These are phyloP conservation scores for Xestia xanthographa DNA, from an alignment of 2,888 invertebrate genomes.

Conservation along the genomic window DNA sequence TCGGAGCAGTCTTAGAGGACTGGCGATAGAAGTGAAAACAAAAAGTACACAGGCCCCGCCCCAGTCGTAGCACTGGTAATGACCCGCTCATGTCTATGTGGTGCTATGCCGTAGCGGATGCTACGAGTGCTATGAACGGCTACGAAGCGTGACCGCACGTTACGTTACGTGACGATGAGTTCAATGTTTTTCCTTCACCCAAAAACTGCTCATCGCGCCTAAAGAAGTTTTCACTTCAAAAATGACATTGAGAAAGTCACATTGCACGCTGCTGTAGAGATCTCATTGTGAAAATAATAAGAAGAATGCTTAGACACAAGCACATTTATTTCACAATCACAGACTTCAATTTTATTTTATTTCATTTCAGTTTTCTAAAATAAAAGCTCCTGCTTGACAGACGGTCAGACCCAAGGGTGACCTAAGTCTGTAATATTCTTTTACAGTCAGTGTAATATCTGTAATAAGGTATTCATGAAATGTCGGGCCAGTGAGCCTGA, in stretches of 20 bases:
- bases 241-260: conserved; percentile 24
- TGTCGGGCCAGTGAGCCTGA: conserved; percentile 15
- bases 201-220: too few species aligned
- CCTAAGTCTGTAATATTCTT: conserved; percentile 32
- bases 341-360: conserved; percentile 43
- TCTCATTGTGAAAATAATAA: conserved; percentile 20
- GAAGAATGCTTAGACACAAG: conserved; percentile 32
- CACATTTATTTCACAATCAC: conserved; percentile 32
- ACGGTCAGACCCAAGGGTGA: conserved; percentile 39
- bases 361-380: conserved; percentile 38
- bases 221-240: too few species aligned
- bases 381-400: conserved; percentile 32
- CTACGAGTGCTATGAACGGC: too few species aligned
- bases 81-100: too few species aligned
- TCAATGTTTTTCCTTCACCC: too few species aligned
- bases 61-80: too few species aligned
- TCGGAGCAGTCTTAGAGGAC: too few species aligned
- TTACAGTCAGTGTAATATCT: conserved; percentile 17
- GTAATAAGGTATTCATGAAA: conserved; percentile 45
- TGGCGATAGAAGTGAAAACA: too few species aligned
- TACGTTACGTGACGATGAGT: too few species aligned
- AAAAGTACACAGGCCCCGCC: too few species aligned
- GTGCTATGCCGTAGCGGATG: too few species aligned
- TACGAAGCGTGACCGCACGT: too few species aligned
- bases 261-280: background rate